Conservation (phyloP, 2,797 vertebrate genomes). For the Coluber constrictor region DNA sequence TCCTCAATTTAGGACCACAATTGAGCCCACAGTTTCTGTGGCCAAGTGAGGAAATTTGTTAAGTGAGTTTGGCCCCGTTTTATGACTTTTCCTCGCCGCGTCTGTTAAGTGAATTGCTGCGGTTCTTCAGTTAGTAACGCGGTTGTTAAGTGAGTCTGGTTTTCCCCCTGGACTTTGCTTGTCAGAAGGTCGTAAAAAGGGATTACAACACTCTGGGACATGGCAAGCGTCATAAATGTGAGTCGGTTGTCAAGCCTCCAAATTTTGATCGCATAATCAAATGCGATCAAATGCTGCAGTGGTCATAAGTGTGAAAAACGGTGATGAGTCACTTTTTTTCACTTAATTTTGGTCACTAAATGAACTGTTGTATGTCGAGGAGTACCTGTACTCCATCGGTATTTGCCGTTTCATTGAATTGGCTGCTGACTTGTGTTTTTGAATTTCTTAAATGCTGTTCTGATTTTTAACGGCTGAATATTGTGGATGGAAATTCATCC, state of each 20-base stretch:
- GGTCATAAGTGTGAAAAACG: not conserved
- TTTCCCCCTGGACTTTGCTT: not conserved
- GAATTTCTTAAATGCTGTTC: not conserved
- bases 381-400: not conserved
- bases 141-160: not conserved
- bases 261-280: not conserved
- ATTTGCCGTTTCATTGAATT: not conserved
- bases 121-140: not conserved
- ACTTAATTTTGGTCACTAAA: not conserved
- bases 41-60: not conserved
- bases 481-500: not conserved
- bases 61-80: not conserved
- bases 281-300: too few species aligned
- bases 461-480: not conserved
- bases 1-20: not conserved
- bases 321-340: not conserved
- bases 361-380: too few species aligned
- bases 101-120: not conserved
- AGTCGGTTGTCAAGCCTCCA: not conserved
- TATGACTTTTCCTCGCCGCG: not conserved
- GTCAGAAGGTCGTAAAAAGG: not conserved
- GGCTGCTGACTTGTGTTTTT: not conserved
- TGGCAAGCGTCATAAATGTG: not conserved
- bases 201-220: accelerated
- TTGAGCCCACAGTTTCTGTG: not conserved